Evolutionary conservation across 2,797 vertebrate genomes (phyloP), one percentile per base, ranked within the genome.

Genomic region (Labeo calbasu): DNA sequence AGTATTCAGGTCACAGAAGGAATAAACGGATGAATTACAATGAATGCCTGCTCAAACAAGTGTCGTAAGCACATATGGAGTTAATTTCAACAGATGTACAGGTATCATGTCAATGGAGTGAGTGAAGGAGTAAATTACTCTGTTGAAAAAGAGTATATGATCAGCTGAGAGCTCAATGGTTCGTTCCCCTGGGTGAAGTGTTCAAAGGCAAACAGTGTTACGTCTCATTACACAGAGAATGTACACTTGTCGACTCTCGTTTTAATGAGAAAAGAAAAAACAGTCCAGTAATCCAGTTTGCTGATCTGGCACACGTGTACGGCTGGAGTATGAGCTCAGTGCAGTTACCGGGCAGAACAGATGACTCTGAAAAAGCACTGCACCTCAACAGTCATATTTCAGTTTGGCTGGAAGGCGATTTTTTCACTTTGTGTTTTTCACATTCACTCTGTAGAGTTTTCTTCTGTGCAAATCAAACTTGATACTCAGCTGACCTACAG

Each of bases 121-220:
- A 65, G 28, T 40, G 23, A 61, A 63, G 13, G 6, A 63, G 61
- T 28, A 28, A 63, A 76, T 57, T 59, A 76, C 46, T 8, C 32
- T 1, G 4, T 12, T 68, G n/a, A 84, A 43, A 43, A 40, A 19
- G 51, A 43, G 14, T 46, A 25, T 21, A 32, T 17, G 53, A 72
- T 72, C 40, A 61, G 23, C 55, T 6, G 19, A 32, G 69, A n/a
- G 23, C 40, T 46, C 36, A 5, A 1, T 32, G 17, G n/a, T 80
- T 65, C 10, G 32, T 55, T 55, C n/a, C 48, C 68, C 13, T 21
- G 51, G 43, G 57, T 46, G 10, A 76, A 59, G 68, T 36, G 15
- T 83, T 84, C 13, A 23, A 69, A 83, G 82, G 48, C 17, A 85
- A 80, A 80, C 23, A 51, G 21, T 65, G 25, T 75, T 76, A 66